These are phyloP conservation scores for Scaptomyza hsui DNA, from an alignment of 1,140 invertebrate genomes.

Conservation along the genomic window DNA sequence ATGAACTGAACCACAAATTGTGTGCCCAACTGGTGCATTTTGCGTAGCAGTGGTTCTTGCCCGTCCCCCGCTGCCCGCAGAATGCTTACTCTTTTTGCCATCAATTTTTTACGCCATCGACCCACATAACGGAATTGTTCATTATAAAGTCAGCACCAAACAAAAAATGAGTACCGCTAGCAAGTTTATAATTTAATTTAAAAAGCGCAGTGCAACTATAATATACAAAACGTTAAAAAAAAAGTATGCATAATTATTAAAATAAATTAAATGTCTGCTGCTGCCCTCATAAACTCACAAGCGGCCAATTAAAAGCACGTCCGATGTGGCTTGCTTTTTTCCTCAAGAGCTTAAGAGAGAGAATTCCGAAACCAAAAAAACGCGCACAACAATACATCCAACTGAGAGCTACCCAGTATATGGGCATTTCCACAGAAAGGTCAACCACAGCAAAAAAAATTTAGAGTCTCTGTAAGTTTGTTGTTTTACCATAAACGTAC, in stretches of 20 bases:
- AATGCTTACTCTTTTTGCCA: slow-evolving; percentile 63
- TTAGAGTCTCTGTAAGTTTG: no score
- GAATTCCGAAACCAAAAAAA: slow-evolving; percentile 1
- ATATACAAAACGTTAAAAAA: slow-evolving; percentile 26
- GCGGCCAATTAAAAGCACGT: slow-evolving; percentile 69
- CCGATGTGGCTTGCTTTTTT: slow-evolving; percentile 51
- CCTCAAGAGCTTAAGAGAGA: slow-evolving; percentile 32
- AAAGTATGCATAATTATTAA: slow-evolving; percentile 73
- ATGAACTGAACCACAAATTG: slow-evolving; percentile 64
- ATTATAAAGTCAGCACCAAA: slow-evolving; percentile 60
- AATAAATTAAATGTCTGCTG: slow-evolving; percentile 80
- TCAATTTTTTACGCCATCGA: slow-evolving; percentile 65
- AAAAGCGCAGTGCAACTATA: slow-evolving; percentile 61
- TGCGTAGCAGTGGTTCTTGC: no score
- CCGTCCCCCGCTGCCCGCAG: slow-evolving; percentile 15
- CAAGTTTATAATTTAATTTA: slow-evolving; percentile 79
- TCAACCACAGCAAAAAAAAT: no score
- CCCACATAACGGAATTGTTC: slow-evolving; percentile 67
- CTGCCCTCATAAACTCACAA: slow-evolving; percentile 73
- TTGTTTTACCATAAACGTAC: no score
- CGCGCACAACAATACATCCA: no score
- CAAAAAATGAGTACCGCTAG: slow-evolving; percentile 45
- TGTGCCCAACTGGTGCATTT: slow-evolving; percentile 16
- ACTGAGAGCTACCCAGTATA: neutral
- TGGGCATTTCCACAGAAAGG: no score